A percentile compares a stretch with the other conserved stretches of the same genome.
Evolutionary conservation across 1,140 invertebrate genomes (phyloP).

Genomic region (Hypothenemus hampei): DNA sequence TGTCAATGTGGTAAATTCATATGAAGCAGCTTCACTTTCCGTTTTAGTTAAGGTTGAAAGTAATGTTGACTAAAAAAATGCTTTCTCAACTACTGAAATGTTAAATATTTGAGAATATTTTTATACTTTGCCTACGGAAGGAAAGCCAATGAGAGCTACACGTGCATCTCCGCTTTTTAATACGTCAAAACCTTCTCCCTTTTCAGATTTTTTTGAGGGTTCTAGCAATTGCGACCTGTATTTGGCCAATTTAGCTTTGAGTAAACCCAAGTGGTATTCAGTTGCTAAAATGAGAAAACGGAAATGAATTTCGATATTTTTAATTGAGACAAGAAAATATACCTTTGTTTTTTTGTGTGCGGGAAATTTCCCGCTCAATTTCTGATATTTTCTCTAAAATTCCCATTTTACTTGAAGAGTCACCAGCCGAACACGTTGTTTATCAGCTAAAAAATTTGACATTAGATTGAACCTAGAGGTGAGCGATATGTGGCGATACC

Average conservation of each 20-base stretch:
- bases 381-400: slow-evolving; percentile 97
- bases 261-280: slow-evolving; percentile 96
- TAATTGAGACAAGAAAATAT: too few species aligned
- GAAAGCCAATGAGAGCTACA: slow-evolving; percentile 96
- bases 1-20: slow-evolving; percentile 99
- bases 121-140: slow-evolving; percentile 84
- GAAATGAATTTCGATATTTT: too few species aligned
- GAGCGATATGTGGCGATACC: too few species aligned
- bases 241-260: slow-evolving; percentile 99
- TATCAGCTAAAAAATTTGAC: too few species aligned
- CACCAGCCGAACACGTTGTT: too few species aligned
- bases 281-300: slow-evolving; percentile 67
- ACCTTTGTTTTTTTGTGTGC: slow-evolving; percentile 99
- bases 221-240: slow-evolving; percentile 93
- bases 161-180: slow-evolving; percentile 98
- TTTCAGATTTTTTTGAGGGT: slow-evolving; percentile 91
- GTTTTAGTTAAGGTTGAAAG: slow-evolving; percentile 91
- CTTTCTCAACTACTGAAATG: neutral
- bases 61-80: slow-evolving; percentile 72
- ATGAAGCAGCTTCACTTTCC: slow-evolving; percentile 92
- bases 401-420: slow-evolving; percentile 63
- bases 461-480: too few species aligned
- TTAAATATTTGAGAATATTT: neutral
- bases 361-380: slow-evolving; percentile 95
- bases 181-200: slow-evolving; percentile 99